Base-by-base conservation (phyloP, 2,113 vertebrate species). In the Promerops cafer region DNA sequence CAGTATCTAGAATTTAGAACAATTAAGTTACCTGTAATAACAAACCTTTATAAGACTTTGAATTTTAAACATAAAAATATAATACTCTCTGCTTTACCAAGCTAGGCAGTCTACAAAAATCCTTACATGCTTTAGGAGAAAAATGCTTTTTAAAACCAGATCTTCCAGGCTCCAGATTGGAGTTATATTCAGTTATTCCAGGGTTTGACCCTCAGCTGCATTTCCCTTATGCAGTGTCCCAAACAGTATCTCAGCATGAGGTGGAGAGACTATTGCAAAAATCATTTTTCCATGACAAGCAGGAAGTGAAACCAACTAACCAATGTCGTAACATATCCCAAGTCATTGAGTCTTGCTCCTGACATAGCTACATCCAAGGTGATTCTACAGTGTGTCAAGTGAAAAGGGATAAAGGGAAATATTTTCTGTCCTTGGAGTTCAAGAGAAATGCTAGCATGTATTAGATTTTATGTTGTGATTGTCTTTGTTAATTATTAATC, bases 291-390 rank as follows among this genome's bases (percentile, higher is more conserved):
- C n/a, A 49, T 91, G 60, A 75, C 75, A 95, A 20, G 33, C 33
- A 91, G 65, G 68, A 96, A 95, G 83, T 81, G 39, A 95, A 95
- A 92, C 82, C 44, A 44, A 44, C 44, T 18, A 77, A 76, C 10
- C 22, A 26, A 31, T 65, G 28, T 86, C 20, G 33, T 88, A 28
- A 54, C 40, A 65, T 82, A 72, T 54, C 27, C 42, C 35, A 79
- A 96, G 50, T 68, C 10, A 53, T 64, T 97, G 94, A 71, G n/a
- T 47, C 66, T 78, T 56, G 20, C 35, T 87, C 52, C 63, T 86
- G 84, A 57, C 14, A 71, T 53, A 96, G 15, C 23, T 81, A 33
- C 37, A 70, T 83, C 72, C 40, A 75, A 80, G 45, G 45, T 40
- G 53, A 16, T 10, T 95, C 45, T 91, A 80, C 40, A 40, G 27